Base-by-base conservation (phyloP, 1,140 invertebrate genomes). In the Nylanderia fulva region DNA sequence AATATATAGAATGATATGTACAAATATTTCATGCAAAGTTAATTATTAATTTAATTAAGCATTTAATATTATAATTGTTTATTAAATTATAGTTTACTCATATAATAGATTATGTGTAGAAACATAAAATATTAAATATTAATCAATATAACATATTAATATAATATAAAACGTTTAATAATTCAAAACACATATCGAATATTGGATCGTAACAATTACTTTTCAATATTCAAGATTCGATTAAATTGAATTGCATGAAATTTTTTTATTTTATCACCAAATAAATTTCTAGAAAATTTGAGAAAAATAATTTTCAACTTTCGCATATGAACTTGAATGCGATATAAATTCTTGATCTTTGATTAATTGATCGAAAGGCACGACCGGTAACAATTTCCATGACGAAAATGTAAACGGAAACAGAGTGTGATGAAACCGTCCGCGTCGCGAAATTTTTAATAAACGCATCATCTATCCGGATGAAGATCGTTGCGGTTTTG, bases 391-490 rank as follows among this genome's bases (percentile, higher is more conserved):
- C 36, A 18, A 27, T 13, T 36, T 1, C 24, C 11, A 11, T 64
- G 21, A 48, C 48, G 33, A 77, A 77, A 33, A 21, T 42, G 4
- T 42, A 42, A 48, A 52, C 69, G 56, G 71, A 63, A 63, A 24
- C 54, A 27, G 39, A n/a, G n/a, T n/a, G n/a, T 75, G 80, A 61
- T 58, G 69, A 75, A 75, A 83, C 29, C 8, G 5, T 1, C 13
- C 52, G 52, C 15, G 21, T 9, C 29, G 45, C 4, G 58, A 45
- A 36, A 39, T 84, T 76, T 84, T 84, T 61, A 75, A 11, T 45
- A 63, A 33, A 27, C 56, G 69, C 64, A 80, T 80, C 77, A 80
- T 71, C 64, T 33, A 80, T 80, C 64, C 48, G 76, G 45, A 54
- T 77, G 18, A 15, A 68, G 75, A 77, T 33, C 45, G 42, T 69